A percentile compares a stretch with the other conserved stretches of the same genome.
phyloP scores from a whole-genome alignment of 2,888 invertebrate species.

The Acronicta alni region DNA sequence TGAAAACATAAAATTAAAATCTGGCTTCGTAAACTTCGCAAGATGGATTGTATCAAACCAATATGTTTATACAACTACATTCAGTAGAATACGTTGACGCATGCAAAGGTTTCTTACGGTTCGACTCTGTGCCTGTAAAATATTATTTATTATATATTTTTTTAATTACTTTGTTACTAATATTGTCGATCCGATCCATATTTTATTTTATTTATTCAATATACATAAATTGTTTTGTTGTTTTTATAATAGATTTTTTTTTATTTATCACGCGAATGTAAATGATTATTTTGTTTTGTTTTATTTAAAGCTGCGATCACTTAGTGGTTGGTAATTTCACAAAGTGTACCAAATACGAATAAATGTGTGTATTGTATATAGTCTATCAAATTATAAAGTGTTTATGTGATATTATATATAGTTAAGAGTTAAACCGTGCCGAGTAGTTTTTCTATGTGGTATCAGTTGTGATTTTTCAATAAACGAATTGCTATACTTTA shows the following conservation, averaged over 20 bases:
- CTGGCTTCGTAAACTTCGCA: neutral
- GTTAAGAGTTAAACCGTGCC: conserved; percentile 89
- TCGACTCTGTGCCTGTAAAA: conserved; percentile 41
- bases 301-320: conserved; percentile 68
- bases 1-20: conserved; percentile 6
- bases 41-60: conserved; percentile 11
- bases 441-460: conserved; percentile 90
- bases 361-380: conserved; percentile 85
- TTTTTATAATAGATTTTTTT: conserved; percentile 52
- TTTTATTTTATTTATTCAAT: conserved; percentile 42
- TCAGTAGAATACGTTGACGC: conserved; percentile 22
- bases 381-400: conserved; percentile 86
- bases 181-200: conserved; percentile 48
- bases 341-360: conserved; percentile 78
- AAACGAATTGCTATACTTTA: conserved; percentile 83
- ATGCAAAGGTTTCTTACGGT: conserved; percentile 14
- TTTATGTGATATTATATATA: conserved; percentile 89
- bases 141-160: conserved; percentile 23
- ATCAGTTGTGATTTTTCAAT: conserved; percentile 89
- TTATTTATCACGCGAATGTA: conserved; percentile 47
- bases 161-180: conserved; percentile 23
- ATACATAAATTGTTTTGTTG: conserved; percentile 49
- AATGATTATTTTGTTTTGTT: conserved; percentile 61
- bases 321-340: conserved; percentile 71
- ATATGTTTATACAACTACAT: conserved; percentile 43